A percentile compares a stretch with the other conserved stretches of the same genome.
Evolutionary conservation across 2,888 invertebrate species (phyloP).

Genomic region (Mylabris sibirica): DNA sequence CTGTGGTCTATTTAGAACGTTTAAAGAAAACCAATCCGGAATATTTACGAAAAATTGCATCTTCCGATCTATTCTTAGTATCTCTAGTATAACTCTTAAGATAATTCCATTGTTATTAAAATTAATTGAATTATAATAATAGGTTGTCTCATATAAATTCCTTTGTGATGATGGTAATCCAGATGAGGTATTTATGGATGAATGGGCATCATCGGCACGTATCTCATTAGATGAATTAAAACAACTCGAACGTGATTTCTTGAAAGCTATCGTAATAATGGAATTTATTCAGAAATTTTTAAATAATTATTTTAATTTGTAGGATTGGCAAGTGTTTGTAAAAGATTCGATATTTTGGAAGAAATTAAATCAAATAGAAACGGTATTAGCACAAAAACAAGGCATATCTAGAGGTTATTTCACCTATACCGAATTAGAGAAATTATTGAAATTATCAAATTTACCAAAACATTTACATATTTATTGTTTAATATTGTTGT

Average conservation of each 20-base stretch:
- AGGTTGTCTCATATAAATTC: conserved; percentile 98
- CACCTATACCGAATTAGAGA: conserved; percentile 80
- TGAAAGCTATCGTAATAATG: conserved; percentile 89
- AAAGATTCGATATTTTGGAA: conserved; percentile 77
- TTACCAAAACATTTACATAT: conserved; percentile 63
- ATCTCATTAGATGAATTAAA: conserved; percentile 78
- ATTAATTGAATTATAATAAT: conserved; percentile 30
- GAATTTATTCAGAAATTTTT: conserved; percentile 39
- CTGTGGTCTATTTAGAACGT: conserved; percentile 92
- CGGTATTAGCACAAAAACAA: conserved; percentile 76
- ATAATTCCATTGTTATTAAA: background rate
- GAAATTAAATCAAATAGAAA: conserved; percentile 74
- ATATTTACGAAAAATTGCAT: conserved; percentile 83
- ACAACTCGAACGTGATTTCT: conserved; percentile 85
- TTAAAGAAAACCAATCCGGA: conserved; percentile 81
- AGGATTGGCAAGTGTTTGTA: conserved; percentile 90
- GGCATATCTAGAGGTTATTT: conserved; percentile 79
- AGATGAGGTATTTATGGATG: conserved; percentile 88
- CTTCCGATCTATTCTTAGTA: conserved; percentile 92
- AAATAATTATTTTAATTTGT: conserved; percentile 33
- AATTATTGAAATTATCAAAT: conserved; percentile 63
- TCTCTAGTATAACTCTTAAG: conserved; percentile 74
- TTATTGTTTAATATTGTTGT: conserved; percentile 64
- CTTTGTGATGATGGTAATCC: conserved; percentile 92
- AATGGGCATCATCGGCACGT: conserved; percentile 90